Evolutionary conservation across 2,888 invertebrate species (phyloP), one percentile per base, ranked within the genome.

Genomic region (Scotopteryx bipunctaria): DNA sequence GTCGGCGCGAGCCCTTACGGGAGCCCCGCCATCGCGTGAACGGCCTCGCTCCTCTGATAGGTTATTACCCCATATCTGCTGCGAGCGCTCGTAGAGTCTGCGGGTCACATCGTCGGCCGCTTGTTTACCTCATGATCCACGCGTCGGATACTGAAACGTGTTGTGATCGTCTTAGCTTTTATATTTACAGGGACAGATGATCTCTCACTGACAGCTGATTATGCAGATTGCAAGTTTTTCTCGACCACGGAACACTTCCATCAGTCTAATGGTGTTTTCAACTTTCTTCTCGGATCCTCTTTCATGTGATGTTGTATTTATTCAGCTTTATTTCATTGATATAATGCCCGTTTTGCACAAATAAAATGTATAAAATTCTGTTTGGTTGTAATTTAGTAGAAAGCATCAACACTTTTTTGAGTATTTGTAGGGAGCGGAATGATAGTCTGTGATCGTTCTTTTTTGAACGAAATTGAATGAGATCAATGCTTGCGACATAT

Each of bases 201-300:
- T 91, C 86, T 86, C 83, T 91, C 87, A 87, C 83, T 91, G 91
- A 91, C 91, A 91, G 90, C 91, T 91, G 91, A 91, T 91, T 91
- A 91, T 90, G 91, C 87, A 88, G 89, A 91, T 86, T 86, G 88
- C 83, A 84, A 85, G 89, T 87, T 90, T 89, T 90, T 86, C 86
- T 85, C 73, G 76, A 81, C 77, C 82, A 84, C 85, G 82, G 77
- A 81, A 78, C 84, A 85, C 86, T 84, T 88, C 81, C 84, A 88
- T 86, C 73, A 78, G 84, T 77, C 76, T 76, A 74, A 69, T 74
- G 73, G 74, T 68, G 73, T 79, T 81, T 77, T 76, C 64, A 77
- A 71, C 76, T 67, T 69, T 67, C 73, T 82, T 73, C 62, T 73
- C 52, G 58, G 59, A 68, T 70, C 61, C 68, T 67, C 63, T 72